Conservation (phyloP, 2,888 invertebrate species). For the Cabera pusaria region DNA sequence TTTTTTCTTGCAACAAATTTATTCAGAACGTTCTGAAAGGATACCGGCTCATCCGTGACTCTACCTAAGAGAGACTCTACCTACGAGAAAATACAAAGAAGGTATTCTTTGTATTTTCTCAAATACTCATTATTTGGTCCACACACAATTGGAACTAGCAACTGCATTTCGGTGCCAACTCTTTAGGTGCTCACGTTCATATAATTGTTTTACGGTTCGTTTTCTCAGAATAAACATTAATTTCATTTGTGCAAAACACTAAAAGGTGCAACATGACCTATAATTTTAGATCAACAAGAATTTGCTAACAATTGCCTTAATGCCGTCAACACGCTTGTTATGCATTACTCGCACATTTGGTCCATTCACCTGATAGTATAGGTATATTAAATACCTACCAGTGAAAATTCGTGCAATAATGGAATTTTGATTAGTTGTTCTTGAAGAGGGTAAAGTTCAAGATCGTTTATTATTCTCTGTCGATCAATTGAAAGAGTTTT, state of each 20-base stretch:
- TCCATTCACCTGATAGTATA: constrained; percentile 7
- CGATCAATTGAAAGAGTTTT: too few relatives aligned
- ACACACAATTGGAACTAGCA: constrained; percentile 27
- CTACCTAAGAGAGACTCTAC: too few relatives aligned
- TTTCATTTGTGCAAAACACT: constrained; percentile 20
- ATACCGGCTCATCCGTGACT: too few relatives aligned
- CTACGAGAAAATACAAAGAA: too few relatives aligned
- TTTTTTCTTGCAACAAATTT: too few relatives aligned
- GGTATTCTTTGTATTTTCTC: too few relatives aligned
- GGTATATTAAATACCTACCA: constrained; percentile 7
- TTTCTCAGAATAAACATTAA: constrained; percentile 20
- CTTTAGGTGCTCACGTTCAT: constrained; percentile 12
- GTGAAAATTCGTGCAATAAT: constrained; percentile 2
- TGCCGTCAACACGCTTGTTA: constrained; percentile 28
- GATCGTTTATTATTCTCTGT: constrained; percentile 35
- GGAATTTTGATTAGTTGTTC: constrained; percentile 6
- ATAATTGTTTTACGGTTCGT: constrained; percentile 14
- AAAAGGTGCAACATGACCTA: constrained; percentile 22
- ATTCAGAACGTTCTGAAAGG: too few relatives aligned
- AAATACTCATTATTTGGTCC: too few relatives aligned
- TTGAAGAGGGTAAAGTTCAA: constrained; percentile 39
- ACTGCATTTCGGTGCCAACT: constrained; percentile 41
- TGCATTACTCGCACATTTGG: constrained; percentile 24
- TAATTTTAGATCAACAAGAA: constrained; percentile 19
- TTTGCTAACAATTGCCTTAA: constrained; percentile 17